Evolutionary conservation across 2,797 vertebrate species (phyloP).

Genomic region (Buphagus erythrorhynchus): DNA sequence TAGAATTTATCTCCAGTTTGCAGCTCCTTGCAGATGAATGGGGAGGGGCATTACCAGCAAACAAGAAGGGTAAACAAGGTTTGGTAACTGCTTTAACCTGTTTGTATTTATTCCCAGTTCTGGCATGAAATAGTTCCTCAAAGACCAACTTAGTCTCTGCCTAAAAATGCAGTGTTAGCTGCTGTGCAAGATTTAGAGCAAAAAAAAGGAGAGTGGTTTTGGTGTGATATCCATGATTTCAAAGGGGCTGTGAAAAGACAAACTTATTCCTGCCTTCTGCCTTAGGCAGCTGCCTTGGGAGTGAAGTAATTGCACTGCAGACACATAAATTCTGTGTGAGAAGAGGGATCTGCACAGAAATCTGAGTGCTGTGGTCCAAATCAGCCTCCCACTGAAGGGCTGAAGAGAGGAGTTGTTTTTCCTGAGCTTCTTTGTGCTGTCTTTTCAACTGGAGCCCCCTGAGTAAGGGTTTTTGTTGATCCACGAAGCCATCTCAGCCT

Average conservation of each 20-base stretch:
- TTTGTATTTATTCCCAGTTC: neutral
- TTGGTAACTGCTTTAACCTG: neutral
- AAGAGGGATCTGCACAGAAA: neutral
- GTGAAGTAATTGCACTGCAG: neutral
- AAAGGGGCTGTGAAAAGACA: neutral
- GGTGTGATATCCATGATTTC: neutral
- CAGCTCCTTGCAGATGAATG: neutral
- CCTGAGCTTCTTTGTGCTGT: neutral
- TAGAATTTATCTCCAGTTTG: neutral
- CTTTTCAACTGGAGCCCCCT: neutral
- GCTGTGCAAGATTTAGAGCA: neutral
- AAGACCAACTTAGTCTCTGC: neutral
- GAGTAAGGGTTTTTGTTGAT: neutral
- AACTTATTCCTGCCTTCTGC: neutral
- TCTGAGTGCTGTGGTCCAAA: neutral
- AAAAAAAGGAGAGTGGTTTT: neutral
- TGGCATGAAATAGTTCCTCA: neutral
- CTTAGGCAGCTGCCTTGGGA: neutral
- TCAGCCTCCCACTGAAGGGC: neutral
- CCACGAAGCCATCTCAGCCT: neutral
- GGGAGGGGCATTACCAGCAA: neutral
- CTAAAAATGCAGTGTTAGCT: neutral
- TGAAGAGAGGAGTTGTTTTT: neutral
- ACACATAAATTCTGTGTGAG: neutral
- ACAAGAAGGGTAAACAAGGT: neutral